phyloP scores from a whole-genome alignment of 2,113 vertebrate genomes.

The Tretioscincus oriximinensis region DNA sequence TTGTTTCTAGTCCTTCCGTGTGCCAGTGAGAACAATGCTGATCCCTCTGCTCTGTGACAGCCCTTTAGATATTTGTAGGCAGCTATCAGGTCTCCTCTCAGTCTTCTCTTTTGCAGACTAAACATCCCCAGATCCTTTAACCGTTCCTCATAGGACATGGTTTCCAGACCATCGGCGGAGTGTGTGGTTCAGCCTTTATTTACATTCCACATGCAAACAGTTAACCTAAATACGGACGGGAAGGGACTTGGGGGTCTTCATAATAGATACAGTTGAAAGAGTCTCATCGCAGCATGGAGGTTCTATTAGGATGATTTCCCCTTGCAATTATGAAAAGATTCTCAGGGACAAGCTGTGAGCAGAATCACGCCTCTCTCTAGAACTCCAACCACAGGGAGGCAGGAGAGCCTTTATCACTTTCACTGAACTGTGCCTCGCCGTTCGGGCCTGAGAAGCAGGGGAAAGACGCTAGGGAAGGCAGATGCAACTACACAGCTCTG shows the following conservation, averaged over 20 bases:
- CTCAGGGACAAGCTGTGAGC: conserved; percentile 32
- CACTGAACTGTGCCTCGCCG: conserved; percentile 41
- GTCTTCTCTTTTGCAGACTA: no score
- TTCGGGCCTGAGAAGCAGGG: conserved; percentile 14
- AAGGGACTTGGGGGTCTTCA: conserved; percentile 10
- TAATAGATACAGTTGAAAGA: conserved; percentile 13
- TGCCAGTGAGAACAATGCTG: no score
- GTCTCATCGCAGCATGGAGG: conserved; percentile 30
- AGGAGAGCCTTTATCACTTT: conserved; percentile 42
- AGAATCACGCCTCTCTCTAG: conserved; percentile 32
- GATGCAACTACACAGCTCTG: conserved; percentile 22
- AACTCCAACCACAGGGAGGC: conserved; percentile 13
- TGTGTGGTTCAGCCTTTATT: conserved; percentile 9
- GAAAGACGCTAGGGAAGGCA: conserved; percentile 19
- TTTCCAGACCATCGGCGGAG: no score
- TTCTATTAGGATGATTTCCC: conserved; percentile 52
- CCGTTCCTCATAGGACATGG: no score
- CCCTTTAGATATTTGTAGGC: no score
- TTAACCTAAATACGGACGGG: conserved; percentile 37
- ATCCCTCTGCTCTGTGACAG: no score
- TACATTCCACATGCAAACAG: conserved; percentile 25
- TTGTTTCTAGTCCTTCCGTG: no score
- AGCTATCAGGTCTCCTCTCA: no score
- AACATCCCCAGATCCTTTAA: no score
- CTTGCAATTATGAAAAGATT: conserved; percentile 48